These are phyloP conservation scores for Blastomussa wellsi DNA, from an alignment of 92 coral and sea anemone species.

Conservation along the genomic window DNA sequence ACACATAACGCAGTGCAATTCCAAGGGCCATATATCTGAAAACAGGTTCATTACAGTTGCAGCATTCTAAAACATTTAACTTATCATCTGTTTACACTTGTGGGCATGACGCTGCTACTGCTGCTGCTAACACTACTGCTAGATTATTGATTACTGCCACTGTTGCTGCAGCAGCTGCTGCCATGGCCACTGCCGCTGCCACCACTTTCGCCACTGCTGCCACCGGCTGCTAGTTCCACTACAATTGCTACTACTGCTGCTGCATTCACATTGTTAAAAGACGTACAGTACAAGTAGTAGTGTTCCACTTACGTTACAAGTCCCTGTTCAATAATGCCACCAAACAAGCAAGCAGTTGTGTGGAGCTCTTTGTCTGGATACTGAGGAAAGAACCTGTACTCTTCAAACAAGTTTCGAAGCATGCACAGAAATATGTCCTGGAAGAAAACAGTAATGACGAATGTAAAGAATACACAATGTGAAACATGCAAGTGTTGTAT, in stretches of 20 bases:
- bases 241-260: background rate
- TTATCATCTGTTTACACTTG: no score
- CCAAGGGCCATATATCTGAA: constrained; percentile 99
- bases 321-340: constrained; percentile 99
- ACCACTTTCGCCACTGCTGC: no score
- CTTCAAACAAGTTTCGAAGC: constrained; percentile 98
- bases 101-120: no score
- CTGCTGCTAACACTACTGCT: no score
- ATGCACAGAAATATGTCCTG: constrained; percentile 97
- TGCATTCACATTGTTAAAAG: background rate
- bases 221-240: no score
- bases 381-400: constrained; percentile 95
- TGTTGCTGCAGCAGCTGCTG: no score
- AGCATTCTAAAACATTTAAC: no score
- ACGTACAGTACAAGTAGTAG: background rate
- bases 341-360: constrained; percentile 98
- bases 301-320: constrained; percentile 84
- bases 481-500: no score
- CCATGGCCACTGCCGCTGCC: no score
- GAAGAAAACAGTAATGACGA: background rate
- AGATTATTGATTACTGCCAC: no score
- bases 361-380: constrained; percentile 98
- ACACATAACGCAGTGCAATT: constrained; percentile 93
- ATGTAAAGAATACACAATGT: background rate
- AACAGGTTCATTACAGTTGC: background rate